A percentile compares a stretch with the other conserved stretches of the same genome.
phyloP scores from a whole-genome alignment of 92 coral and sea anemone genomes.

The Montipora capitata region DNA sequence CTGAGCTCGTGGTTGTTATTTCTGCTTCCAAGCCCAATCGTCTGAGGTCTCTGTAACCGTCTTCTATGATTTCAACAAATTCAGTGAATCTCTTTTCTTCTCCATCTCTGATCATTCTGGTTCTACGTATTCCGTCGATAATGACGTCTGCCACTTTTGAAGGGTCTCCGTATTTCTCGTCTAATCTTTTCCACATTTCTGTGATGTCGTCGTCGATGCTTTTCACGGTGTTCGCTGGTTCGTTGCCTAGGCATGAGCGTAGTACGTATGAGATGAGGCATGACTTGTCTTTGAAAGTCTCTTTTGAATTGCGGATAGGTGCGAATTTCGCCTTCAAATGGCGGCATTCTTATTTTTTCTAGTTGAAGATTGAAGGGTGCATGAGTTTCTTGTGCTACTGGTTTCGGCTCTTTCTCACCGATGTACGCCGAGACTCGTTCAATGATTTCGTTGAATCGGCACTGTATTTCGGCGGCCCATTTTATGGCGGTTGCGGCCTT shows the following conservation, averaged over 20 bases:
- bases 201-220: slow-evolving; percentile 66
- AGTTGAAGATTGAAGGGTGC: slow-evolving; percentile 17
- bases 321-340: neutral
- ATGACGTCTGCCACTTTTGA: slow-evolving; percentile 62
- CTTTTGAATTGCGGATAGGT: slow-evolving; percentile 66
- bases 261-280: neutral
- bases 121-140: slow-evolving; percentile 42
- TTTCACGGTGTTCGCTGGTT: slow-evolving; percentile 44
- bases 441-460: too few relatives aligned
- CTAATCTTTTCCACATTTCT: slow-evolving; percentile 68
- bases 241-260: slow-evolving; percentile 65
- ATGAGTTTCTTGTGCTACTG: too few relatives aligned
- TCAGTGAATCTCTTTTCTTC: slow-evolving; percentile 65
- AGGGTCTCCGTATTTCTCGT: slow-evolving; percentile 78
- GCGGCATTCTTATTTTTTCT: slow-evolving; percentile 1
- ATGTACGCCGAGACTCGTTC: too few relatives aligned
- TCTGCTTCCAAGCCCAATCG: slow-evolving; percentile 75
- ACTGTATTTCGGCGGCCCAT: too few relatives aligned
- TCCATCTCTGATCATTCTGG: slow-evolving; percentile 61
- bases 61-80: slow-evolving; percentile 60
- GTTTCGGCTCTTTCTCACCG: too few relatives aligned
- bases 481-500: too few relatives aligned
- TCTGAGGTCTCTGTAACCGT: slow-evolving; percentile 69
- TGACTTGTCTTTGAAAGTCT: slow-evolving; percentile 72
- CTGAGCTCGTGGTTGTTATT: slow-evolving; percentile 81